Conservation (phyloP, 2,113 vertebrate species). For the Corythornis cristatus region DNA sequence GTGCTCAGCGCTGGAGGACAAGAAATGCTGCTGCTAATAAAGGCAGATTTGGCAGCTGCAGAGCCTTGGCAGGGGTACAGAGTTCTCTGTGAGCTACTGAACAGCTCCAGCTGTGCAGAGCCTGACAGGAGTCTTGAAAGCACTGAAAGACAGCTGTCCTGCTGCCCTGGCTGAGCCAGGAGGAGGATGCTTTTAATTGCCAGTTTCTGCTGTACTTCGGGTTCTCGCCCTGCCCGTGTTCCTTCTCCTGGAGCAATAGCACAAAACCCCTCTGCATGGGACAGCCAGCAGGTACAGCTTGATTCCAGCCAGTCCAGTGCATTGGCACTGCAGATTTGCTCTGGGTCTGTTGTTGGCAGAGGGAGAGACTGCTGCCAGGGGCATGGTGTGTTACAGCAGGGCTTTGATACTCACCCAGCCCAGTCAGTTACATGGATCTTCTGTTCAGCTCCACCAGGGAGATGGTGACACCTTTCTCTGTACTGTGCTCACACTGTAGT, state of each 20-base stretch:
- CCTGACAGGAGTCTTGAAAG: slow-evolving; percentile 58
- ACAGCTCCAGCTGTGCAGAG: slow-evolving; percentile 71
- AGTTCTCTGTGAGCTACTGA: slow-evolving; percentile 64
- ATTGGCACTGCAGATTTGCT: not conserved
- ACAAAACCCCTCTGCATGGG: not conserved
- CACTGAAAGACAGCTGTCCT: slow-evolving; percentile 65
- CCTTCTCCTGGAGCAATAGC: not conserved
- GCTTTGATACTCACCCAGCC: not conserved
- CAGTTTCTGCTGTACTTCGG: not conserved
- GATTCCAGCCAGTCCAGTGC: not conserved
- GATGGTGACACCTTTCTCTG: not conserved
- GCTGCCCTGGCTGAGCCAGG: not conserved
- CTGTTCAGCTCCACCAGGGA: not conserved
- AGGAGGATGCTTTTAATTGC: not conserved
- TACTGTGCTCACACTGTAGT: not conserved
- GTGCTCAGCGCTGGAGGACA: not conserved
- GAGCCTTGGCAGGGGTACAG: slow-evolving; percentile 62
- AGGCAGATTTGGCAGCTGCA: slow-evolving; percentile 60
- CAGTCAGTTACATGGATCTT: not conserved
- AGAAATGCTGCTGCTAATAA: slow-evolving; percentile 60
- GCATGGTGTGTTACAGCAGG: not conserved
- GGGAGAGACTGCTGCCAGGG: not conserved
- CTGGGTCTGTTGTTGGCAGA: not conserved
- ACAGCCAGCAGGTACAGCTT: not conserved
- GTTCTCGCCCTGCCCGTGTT: not conserved